Evolutionary conservation across 2,888 invertebrate species (phyloP).

Genomic region (Drosophila helvetica): DNA sequence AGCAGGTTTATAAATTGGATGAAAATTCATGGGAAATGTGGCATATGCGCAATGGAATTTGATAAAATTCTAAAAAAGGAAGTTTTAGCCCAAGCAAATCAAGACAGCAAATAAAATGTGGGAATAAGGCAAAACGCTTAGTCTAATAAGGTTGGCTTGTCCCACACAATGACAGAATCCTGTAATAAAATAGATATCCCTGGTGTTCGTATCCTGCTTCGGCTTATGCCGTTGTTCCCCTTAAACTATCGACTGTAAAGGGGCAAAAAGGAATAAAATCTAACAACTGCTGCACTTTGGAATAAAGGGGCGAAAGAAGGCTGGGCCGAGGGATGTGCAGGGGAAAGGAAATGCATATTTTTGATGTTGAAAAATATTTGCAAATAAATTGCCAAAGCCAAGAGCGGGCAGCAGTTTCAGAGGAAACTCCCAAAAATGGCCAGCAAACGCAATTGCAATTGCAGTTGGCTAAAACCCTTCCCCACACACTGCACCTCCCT

Average conservation of each 20-base stretch:
- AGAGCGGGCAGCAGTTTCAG: slow-evolving; percentile 5
- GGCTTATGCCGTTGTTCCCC: neutral
- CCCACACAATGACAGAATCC: neutral
- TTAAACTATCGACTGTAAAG: neutral
- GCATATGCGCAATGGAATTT: neutral
- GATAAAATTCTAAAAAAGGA: neutral
- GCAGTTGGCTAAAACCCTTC: slow-evolving; percentile 16
- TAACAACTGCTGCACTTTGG: slow-evolving; percentile 56
- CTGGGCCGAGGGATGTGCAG: neutral
- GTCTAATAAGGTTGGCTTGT: neutral
- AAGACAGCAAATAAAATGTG: too few species aligned
- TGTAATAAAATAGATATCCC: neutral
- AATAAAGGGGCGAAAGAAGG: neutral
- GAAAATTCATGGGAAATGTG: slow-evolving; percentile 25
- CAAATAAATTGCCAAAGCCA: slow-evolving; percentile 66
- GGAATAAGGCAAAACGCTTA: neutral
- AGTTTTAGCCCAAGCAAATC: neutral
- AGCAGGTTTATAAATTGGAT: slow-evolving; percentile 50
- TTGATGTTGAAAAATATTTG: slow-evolving; percentile 75
- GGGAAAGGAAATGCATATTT: slow-evolving; percentile 54
- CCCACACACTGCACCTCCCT: neutral
- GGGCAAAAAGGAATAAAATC: slow-evolving; percentile 48
- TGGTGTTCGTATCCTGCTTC: neutral
- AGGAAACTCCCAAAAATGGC: slow-evolving; percentile 25
- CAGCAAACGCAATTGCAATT: slow-evolving; percentile 40